Conservation (phyloP, 1,140 invertebrate genomes). For the Hermetia illucens region DNA sequence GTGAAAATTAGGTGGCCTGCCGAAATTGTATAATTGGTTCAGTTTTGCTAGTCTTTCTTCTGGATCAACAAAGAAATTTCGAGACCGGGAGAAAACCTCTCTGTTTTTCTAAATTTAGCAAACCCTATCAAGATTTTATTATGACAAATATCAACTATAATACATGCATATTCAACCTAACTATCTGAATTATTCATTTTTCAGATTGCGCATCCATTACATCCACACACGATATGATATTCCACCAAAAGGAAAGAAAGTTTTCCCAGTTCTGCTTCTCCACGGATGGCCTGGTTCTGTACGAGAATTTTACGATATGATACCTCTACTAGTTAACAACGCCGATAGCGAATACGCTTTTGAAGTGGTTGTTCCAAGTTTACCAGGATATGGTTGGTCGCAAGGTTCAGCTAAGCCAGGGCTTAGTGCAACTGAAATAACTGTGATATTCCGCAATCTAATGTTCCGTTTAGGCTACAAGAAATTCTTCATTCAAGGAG, state of each 20-base stretch:
- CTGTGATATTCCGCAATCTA: slow-evolving; percentile 62
- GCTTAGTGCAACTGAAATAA: slow-evolving; percentile 44
- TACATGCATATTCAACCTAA: too few species aligned
- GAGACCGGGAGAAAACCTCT: too few species aligned
- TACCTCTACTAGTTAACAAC: slow-evolving; percentile 48
- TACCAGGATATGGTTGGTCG: slow-evolving; percentile 79
- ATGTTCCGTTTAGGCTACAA: slow-evolving; percentile 65
- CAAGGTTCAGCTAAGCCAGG: slow-evolving; percentile 47
- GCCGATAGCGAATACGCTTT: slow-evolving; percentile 50
- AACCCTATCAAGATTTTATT: too few species aligned
- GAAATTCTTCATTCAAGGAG: slow-evolving; percentile 67
- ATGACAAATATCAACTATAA: too few species aligned
- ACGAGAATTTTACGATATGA: slow-evolving; percentile 70
- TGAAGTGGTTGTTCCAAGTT: slow-evolving; percentile 63
- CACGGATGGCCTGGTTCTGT: slow-evolving; percentile 89
- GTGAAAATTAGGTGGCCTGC: too few species aligned
- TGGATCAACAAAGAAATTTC: too few species aligned
- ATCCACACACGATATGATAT: slow-evolving; percentile 43
- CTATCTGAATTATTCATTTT: too few species aligned
- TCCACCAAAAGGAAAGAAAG: slow-evolving; percentile 32
- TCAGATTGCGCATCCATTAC: slow-evolving; percentile 59
- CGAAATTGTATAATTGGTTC: too few species aligned
- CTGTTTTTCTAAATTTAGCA: too few species aligned
- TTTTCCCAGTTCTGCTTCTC: slow-evolving; percentile 57
- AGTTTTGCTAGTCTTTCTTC: too few species aligned